Evolutionary conservation across 1,140 invertebrate genomes (phyloP), one percentile per base, ranked within the genome.

Genomic region (Anastrepha ludens): DNA sequence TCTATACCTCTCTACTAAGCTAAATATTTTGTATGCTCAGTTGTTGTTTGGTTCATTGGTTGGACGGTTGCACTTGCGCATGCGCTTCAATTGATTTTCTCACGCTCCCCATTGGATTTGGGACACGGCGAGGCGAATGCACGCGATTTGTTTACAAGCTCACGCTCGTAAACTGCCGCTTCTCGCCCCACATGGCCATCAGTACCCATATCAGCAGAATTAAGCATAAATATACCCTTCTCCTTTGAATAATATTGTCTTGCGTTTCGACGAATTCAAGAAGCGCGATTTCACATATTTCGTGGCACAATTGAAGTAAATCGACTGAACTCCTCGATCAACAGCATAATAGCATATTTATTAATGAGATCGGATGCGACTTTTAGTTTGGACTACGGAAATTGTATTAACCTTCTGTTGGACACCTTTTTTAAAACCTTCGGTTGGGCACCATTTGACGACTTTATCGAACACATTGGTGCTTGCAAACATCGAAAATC

Each of bases 41-140:
- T 41, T 74, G 70, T 5, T 74, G 70, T 74, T 74, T 47, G 70
- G 15, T 47, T 74, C 47, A 74, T 74, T 74, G 11, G 41, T 9
- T 20, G 65, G 65, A 47, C 44, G 17, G 15, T 74, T 74, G 70
- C 41, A 50, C 20, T 7, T 74, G 41, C 65, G 39, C 65, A 70
- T 70, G 65, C 65, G 65, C 59, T 11, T 89, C 89, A 86, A 88
- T 64, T 89, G 62, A 88, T 91, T 91, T 74, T 91, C 91, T 91
- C 91, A 91, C 91, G 91, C 91, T 91, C 91, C 91, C 91, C 91
- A 92, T 92, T 91, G 90, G 91, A 90, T 89, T 89, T 89, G 90
- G 89, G 44, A 74, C 70, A 74, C 44, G 44, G 41, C 44, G 90
- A 89, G 89, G 90, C 91, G 91, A 91, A 87, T 91, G 90, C 90